Percentiles rank a stretch among this genome's conserved stretches.
phyloP scores from a whole-genome alignment of 2,113 vertebrate genomes.

The Herpetotheres cachinnans region DNA sequence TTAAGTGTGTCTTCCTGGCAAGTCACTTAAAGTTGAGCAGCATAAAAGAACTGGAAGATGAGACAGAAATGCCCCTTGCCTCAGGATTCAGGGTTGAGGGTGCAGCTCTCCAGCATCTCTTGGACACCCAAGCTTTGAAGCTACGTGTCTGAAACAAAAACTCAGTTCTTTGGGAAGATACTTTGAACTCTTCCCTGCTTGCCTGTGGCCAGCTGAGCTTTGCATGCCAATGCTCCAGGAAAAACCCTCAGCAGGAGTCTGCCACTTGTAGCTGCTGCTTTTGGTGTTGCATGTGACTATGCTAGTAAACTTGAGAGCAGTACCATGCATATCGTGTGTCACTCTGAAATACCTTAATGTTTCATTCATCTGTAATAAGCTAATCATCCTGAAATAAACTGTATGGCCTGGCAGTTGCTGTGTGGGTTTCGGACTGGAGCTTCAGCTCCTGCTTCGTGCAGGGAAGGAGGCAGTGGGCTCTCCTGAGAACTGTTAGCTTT shows the following conservation, averaged over 20 bases:
- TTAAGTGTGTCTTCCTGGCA: neutral
- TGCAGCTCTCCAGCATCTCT: neutral
- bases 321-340: slow-evolving; percentile 44
- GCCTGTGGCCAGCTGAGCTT: slow-evolving; percentile 1
- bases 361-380: slow-evolving; percentile 59
- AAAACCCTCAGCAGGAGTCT: neutral
- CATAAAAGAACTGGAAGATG: neutral
- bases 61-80: neutral
- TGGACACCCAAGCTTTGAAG: neutral
- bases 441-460: slow-evolving; percentile 35
- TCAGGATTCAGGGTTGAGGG: neutral
- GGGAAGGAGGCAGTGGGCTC: slow-evolving; percentile 5
- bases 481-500: neutral
- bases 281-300: slow-evolving; percentile 45
- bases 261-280: slow-evolving; percentile 57
- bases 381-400: slow-evolving; percentile 57
- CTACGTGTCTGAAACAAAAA: neutral
- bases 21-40: neutral
- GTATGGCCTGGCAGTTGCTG: slow-evolving; percentile 4
- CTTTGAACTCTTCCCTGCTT: neutral
- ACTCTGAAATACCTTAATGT: slow-evolving; percentile 45
- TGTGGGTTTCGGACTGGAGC: neutral
- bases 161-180: neutral
- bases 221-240: neutral
- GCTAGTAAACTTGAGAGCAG: neutral